Conservation (phyloP, 2,888 invertebrate genomes). For the Pseudeuparius sepicola region DNA sequence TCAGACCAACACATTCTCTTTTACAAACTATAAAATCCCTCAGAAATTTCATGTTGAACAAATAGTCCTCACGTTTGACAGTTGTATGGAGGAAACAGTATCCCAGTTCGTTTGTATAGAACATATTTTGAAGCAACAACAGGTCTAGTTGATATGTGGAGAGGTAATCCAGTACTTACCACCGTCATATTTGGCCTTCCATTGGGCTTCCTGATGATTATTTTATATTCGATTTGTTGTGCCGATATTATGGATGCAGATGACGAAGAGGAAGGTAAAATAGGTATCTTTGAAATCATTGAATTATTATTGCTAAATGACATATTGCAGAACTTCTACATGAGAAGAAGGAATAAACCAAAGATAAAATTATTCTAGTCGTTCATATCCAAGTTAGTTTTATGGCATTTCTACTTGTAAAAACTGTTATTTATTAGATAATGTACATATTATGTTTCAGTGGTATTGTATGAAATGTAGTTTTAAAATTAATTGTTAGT, state of each 20-base stretch:
- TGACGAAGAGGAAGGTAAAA: slow-evolving; percentile 51
- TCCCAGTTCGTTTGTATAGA: slow-evolving; percentile 66
- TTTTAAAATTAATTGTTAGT: too few relatives aligned
- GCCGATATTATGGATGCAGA: slow-evolving; percentile 89
- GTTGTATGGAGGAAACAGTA: slow-evolving; percentile 78
- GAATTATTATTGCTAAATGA: slow-evolving; percentile 8
- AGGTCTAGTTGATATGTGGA: slow-evolving; percentile 77
- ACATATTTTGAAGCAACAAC: slow-evolving; percentile 76
- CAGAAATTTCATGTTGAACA: too few relatives aligned
- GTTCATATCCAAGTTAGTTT: slow-evolving; percentile 6
- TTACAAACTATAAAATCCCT: too few relatives aligned
- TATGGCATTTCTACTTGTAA: slow-evolving; percentile 6
- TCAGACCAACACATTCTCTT: too few relatives aligned
- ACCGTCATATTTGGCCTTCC: slow-evolving; percentile 91
- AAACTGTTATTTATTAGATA: too few relatives aligned
- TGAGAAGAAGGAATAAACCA: slow-evolving; percentile 42
- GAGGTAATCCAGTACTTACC: slow-evolving; percentile 86
- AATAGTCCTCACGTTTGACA: too few relatives aligned
- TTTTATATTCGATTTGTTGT: slow-evolving; percentile 93
- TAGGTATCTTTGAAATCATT: slow-evolving; percentile 8
- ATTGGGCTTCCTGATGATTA: slow-evolving; percentile 82
- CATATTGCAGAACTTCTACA: slow-evolving; percentile 32
- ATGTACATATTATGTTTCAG: too few relatives aligned
- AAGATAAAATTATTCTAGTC: slow-evolving; percentile 16
- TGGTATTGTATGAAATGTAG: too few relatives aligned